Evolutionary conservation across 2,113 vertebrate genomes (phyloP).

Genomic region (Neogobius melanostomus): DNA sequence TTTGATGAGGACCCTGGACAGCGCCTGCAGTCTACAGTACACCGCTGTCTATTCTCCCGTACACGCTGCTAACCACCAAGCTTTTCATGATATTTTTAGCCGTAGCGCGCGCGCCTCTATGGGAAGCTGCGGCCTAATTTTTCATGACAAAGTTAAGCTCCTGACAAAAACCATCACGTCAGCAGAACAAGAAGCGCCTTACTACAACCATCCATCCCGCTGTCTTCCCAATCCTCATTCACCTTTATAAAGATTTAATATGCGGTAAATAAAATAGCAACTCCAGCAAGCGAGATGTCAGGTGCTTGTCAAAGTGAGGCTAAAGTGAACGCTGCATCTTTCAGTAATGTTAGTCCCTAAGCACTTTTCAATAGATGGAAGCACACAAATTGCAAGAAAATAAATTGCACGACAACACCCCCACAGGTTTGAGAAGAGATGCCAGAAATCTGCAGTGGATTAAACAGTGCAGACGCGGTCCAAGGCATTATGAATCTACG

Average conservation of each 20-base stretch:
- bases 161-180: slow-evolving; percentile 44
- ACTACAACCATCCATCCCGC: slow-evolving; percentile 29
- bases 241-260: slow-evolving; percentile 52
- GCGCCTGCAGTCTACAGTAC: slow-evolving; percentile 30
- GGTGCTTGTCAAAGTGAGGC: slow-evolving; percentile 44
- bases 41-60: slow-evolving; percentile 18
- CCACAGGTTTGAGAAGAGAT: slow-evolving; percentile 29
- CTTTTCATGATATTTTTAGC: slow-evolving; percentile 43
- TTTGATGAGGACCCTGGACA: slow-evolving; percentile 39
- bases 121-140: slow-evolving; percentile 40
- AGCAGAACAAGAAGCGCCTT: slow-evolving; percentile 38
- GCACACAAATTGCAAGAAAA: slow-evolving; percentile 20
- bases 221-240: slow-evolving; percentile 23
- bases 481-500: slow-evolving; percentile 49
- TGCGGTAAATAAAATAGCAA: slow-evolving; percentile 21
- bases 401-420: slow-evolving; percentile 18
- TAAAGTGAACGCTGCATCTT: slow-evolving; percentile 31
- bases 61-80: slow-evolving; percentile 9
- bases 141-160: slow-evolving; percentile 48
- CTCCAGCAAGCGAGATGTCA: slow-evolving; percentile 33
- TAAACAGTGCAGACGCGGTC: slow-evolving; percentile 39
- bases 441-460: slow-evolving; percentile 46
- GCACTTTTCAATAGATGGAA: slow-evolving; percentile 39
- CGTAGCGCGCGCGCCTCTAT: slow-evolving; percentile 28
- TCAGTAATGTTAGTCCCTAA: slow-evolving; percentile 38